Evolutionary conservation across 1,140 invertebrate genomes (phyloP).

Genomic region (Drosophila tropicalis): DNA sequence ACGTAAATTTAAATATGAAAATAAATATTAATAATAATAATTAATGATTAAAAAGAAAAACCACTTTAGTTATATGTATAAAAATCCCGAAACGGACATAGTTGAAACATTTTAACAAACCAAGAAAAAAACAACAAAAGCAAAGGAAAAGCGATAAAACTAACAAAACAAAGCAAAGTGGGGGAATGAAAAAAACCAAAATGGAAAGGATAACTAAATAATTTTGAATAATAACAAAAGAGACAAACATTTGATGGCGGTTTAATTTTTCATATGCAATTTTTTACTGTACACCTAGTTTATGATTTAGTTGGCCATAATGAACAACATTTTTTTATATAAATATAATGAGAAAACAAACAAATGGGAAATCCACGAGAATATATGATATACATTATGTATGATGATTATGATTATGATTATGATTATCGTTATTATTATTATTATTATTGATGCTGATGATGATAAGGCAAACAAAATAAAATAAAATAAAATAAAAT

Average conservation of each 20-base stretch:
- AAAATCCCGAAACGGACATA: slow-evolving; percentile 42
- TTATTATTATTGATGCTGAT: background rate
- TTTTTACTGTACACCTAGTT: slow-evolving; percentile 77
- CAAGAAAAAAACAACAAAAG: slow-evolving; percentile 7
- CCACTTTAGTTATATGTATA: slow-evolving; percentile 65
- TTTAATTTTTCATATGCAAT: slow-evolving; percentile 75
- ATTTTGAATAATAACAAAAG: background rate
- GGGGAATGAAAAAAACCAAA: background rate
- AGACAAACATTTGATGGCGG: slow-evolving; percentile 48
- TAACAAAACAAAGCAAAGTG: too few relatives aligned
- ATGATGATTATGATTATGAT: slow-evolving; percentile 17
- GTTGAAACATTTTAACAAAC: slow-evolving; percentile 66
- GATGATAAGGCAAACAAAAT: background rate
- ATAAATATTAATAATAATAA: slow-evolving; percentile 42
- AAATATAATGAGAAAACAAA: slow-evolving; percentile 56
- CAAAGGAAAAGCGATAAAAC: background rate
- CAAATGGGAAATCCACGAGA: slow-evolving; percentile 35
- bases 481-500: slow-evolving; percentile 32
- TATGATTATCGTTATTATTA: background rate
- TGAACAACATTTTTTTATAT: slow-evolving; percentile 64
- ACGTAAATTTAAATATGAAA: slow-evolving; percentile 46
- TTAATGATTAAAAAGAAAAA: slow-evolving; percentile 13
- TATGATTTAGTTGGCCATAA: slow-evolving; percentile 72
- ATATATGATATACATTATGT: slow-evolving; percentile 18
- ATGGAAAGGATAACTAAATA: background rate